Conservation (phyloP, 92 coral and sea anemone species). For the Porites evermanni region DNA sequence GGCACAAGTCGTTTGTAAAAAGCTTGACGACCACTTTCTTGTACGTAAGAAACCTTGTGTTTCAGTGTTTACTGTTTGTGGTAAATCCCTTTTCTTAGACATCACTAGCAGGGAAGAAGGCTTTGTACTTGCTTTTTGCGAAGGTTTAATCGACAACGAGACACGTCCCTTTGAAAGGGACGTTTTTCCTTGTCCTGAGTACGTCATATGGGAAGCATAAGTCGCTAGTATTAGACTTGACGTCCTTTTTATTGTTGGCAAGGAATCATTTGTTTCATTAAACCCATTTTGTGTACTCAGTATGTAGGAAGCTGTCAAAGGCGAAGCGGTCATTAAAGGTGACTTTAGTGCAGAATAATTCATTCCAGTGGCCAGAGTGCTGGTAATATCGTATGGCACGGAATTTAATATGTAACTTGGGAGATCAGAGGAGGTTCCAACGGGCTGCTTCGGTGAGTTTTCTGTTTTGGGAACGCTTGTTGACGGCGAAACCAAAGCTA, state of each 20-base stretch:
- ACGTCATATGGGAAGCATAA: background rate
- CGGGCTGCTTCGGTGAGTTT: background rate
- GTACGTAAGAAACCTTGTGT: background rate
- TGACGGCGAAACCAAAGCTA: conserved; percentile 18
- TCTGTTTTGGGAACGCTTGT: background rate
- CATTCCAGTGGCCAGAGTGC: background rate
- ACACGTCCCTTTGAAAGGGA: too few species aligned
- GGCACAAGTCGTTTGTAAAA: too few species aligned
- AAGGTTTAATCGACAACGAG: background rate
- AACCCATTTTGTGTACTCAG: background rate
- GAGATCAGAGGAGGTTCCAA: background rate
- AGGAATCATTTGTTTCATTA: background rate
- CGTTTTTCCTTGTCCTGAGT: too few species aligned
- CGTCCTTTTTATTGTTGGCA: background rate
- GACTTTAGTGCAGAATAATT: background rate
- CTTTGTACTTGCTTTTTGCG: background rate
- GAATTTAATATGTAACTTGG: background rate
- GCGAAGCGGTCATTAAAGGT: background rate
- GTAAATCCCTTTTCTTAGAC: background rate
- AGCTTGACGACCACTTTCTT: too few species aligned
- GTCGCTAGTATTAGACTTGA: background rate
- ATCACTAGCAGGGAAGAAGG: background rate
- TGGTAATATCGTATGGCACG: background rate
- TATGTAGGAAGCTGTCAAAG: background rate
- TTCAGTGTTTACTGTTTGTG: background rate